Percentiles rank a stretch among this genome's conserved stretches.
Evolutionary conservation across 2,888 invertebrate genomes (phyloP).

Genomic region (Campoletis raptor): DNA sequence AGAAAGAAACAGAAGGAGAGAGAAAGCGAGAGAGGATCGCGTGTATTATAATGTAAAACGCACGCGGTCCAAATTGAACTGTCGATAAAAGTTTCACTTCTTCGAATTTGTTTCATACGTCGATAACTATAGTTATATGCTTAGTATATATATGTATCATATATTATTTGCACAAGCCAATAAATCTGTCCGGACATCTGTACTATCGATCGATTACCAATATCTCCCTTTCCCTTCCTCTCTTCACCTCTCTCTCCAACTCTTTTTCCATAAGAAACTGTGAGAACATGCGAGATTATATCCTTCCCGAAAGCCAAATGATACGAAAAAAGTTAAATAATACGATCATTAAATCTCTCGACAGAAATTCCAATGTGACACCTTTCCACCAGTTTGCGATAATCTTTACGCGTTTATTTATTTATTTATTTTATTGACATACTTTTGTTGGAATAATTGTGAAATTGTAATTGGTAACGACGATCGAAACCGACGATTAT

Average conservation of each 20-base stretch:
- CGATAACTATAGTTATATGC: conserved; percentile 38
- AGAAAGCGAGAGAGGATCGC: conserved; percentile 39
- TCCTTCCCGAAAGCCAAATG: conserved; percentile 1
- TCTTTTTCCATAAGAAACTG: conserved; percentile 17
- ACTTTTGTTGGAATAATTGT: not conserved
- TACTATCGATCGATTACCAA: conserved; percentile 10
- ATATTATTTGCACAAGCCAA: conserved; percentile 40
- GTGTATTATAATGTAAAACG: conserved; percentile 58
- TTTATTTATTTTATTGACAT: conserved; percentile 14
- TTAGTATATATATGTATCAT: conserved; percentile 28
- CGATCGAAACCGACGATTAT: conserved; percentile 49
- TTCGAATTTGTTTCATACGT: conserved; percentile 59
- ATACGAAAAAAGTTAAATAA: not conserved
- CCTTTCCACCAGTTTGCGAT: not conserved
- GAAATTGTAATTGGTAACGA: conserved; percentile 36
- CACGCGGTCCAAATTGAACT: conserved; percentile 67
- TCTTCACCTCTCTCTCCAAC: not conserved
- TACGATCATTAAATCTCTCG: conserved; percentile 8
- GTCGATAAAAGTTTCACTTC: conserved; percentile 70
- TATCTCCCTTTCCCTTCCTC: not conserved
- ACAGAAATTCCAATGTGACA: conserved; percentile 5
- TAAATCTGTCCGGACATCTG: conserved; percentile 10
- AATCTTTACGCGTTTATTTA: conserved; percentile 2
- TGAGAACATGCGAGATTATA: conserved; percentile 35
- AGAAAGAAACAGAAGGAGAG: conserved; percentile 9